Base-by-base conservation (phyloP, 2,888 invertebrate genomes). In the Polymixis lichenea region DNA sequence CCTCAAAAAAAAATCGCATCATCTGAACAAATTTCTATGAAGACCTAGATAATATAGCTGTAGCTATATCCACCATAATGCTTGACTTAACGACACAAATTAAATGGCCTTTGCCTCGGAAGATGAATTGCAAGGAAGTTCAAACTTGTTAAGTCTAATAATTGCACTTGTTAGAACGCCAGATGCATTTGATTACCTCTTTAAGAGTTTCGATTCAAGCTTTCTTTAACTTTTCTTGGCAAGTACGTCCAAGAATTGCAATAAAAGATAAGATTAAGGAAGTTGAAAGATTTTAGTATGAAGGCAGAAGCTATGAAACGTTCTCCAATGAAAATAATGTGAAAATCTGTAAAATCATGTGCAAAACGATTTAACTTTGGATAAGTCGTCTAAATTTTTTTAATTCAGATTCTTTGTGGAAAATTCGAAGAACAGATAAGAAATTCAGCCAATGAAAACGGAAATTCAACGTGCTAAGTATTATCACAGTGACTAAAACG, bases 181-280 rank as follows among this genome's bases (percentile, higher is more conserved):
- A 86, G 86, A 82, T 86, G 86, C 82, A 82, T 78, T 79, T 77
- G 60, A 86, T 84, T 73, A 77, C 77, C 76, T 76, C 71, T 78
- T 79, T 82, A 76, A 71, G 78, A 84, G 74, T 82, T 82, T 78
- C 56, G 51, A 61, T 66, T 68, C 70, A 77, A 84, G 77, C 70
- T 78, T 84, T 61, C 49, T n/a, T 72, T 74, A 61, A 64, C 49
- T 58, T 66, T 75, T 28, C 65, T 51, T 69, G 71, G 58, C 28
- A 53, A 75, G 64, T 65, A 17, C 38, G 4, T n/a, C 61, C 17
- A 22, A 7, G n/a, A 38, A n/a, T 72, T 1, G 53, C 13, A 53
- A 55, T 72, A 28, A 49, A 76, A 66, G n/a, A 25, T 9, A 53
- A 60, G 65, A 61, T 32, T 51, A 15, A 56, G 56, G 22, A 58